Conservation (phyloP, 2,888 invertebrate species). For the Cremastinae sp. region DNA sequence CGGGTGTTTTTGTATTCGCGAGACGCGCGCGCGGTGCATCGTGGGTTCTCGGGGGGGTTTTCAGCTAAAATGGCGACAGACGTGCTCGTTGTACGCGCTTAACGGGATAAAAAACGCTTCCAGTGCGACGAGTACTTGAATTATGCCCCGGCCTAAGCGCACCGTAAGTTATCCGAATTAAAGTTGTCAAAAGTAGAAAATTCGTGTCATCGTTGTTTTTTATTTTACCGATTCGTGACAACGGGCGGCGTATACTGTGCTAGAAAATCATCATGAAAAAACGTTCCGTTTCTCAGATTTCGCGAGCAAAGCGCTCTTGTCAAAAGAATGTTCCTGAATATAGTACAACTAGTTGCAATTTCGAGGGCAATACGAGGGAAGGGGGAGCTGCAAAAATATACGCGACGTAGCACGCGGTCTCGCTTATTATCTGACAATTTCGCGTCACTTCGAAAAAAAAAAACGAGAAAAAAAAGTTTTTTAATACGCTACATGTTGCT, state of each 20-base stretch:
- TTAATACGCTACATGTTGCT: not conserved
- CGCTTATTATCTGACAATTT: conserved; percentile 30
- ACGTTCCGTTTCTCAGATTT: conserved; percentile 1
- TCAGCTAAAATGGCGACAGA: conserved; percentile 76
- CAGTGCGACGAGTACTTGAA: conserved; percentile 59
- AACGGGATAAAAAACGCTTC: conserved; percentile 60
- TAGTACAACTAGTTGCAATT: conserved; percentile 13
- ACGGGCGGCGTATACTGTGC: conserved; percentile 24
- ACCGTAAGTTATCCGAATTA: conserved; percentile 65
- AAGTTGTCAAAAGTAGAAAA: conserved; percentile 6
- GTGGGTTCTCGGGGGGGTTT: conserved; percentile 65
- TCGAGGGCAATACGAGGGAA: not conserved
- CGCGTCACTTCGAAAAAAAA: not conserved
- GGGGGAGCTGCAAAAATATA: conserved; percentile 24
- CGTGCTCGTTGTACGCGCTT: conserved; percentile 71
- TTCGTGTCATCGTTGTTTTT: not conserved
- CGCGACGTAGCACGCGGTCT: conserved; percentile 34
- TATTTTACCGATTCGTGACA: not conserved
- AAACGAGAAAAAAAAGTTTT: not conserved
- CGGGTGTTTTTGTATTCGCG: conserved; percentile 75
- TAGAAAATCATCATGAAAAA: conserved; percentile 13
- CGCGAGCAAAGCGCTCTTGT: conserved; percentile 28
- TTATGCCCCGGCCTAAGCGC: conserved; percentile 74
- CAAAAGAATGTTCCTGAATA: conserved; percentile 12
- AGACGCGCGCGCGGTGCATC: conserved; percentile 67